phyloP scores from a whole-genome alignment of 2,888 invertebrate species.

The Mythimna lalbum region DNA sequence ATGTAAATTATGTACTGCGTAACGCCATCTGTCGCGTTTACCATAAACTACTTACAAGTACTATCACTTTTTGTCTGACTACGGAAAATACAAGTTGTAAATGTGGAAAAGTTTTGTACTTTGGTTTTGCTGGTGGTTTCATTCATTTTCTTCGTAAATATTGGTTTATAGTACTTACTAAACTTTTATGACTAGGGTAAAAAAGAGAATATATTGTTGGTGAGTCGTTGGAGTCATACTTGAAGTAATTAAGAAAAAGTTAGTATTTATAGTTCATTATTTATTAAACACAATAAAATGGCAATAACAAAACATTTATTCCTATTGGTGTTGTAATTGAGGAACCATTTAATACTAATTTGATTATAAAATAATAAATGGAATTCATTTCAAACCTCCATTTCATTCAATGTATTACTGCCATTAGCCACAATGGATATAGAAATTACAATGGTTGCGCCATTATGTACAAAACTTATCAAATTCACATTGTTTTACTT shows the following conservation, averaged over 20 bases:
- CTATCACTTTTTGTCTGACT: no score
- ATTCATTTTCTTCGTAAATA: not conserved
- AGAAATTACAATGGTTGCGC: conserved; percentile 4
- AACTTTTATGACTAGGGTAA: no score
- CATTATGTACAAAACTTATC: conserved; percentile 30
- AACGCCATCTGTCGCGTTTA: conserved; percentile 40
- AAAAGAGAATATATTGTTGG: no score
- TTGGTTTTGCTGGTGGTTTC: not conserved
- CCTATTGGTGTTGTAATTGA: conserved; percentile 53
- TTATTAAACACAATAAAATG: conserved; percentile 68
- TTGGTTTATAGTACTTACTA: not conserved
- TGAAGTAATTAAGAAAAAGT: not conserved
- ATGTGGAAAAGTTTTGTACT: no score
- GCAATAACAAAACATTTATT: conserved; percentile 70
- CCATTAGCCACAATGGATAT: conserved; percentile 1
- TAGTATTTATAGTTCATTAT: conserved; percentile 54
- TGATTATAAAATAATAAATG: conserved; percentile 40
- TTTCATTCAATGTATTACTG: conserved; percentile 18
- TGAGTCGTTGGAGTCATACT: no score
- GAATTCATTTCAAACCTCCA: conserved; percentile 30
- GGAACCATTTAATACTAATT: conserved; percentile 49
- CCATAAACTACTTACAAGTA: not conserved
- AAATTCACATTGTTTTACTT: conserved; percentile 12
- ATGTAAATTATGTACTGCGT: not conserved
- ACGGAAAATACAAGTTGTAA: no score